A percentile compares a stretch with the other conserved stretches of the same genome.
Evolutionary conservation across 2,113 vertebrate genomes (phyloP).

Genomic region (Dasypus novemcinctus): DNA sequence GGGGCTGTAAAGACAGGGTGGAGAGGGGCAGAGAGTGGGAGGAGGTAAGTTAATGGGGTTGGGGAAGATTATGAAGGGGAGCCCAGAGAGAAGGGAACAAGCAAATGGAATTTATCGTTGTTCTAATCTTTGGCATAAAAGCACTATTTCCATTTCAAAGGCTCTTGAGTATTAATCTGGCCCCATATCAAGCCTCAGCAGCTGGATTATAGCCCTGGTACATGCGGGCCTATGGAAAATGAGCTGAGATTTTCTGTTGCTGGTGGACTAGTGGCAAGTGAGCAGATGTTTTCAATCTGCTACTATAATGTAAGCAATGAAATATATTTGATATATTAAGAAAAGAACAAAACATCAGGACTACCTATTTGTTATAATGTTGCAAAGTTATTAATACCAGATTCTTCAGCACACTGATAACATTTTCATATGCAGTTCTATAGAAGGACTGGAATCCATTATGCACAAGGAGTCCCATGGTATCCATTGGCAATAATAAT

Average conservation of each 20-base stretch:
- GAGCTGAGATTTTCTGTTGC: conserved; percentile 76
- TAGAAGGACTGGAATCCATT: conserved; percentile 66
- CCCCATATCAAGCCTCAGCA: conserved; percentile 72
- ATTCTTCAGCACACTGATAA: conserved; percentile 74
- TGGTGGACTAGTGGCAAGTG: conserved; percentile 74
- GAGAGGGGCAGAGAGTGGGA: not conserved
- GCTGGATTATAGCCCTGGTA: conserved; percentile 80
- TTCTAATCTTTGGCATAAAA: conserved; percentile 70
- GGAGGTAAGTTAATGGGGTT: not conserved
- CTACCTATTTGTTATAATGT: conserved; percentile 78
- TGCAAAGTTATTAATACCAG: conserved; percentile 79
- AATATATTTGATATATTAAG: conserved; percentile 78
- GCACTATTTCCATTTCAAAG: conserved; percentile 71
- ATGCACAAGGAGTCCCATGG: conserved; percentile 60
- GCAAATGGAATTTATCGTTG: conserved; percentile 71
- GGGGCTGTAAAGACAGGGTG: conserved; percentile 87
- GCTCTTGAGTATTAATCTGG: conserved; percentile 75
- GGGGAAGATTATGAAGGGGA: not conserved
- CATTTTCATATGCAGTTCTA: conserved; percentile 67
- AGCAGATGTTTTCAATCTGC: conserved; percentile 94
- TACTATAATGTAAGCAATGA: conserved; percentile 88
- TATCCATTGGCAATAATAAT: conserved; percentile 62
- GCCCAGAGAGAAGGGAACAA: conserved; percentile 55
- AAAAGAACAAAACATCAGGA: conserved; percentile 75
- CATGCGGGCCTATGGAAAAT: conserved; percentile 76